Evolutionary conservation across 2,888 invertebrate species (phyloP).

Genomic region (Neelides folsomi): DNA sequence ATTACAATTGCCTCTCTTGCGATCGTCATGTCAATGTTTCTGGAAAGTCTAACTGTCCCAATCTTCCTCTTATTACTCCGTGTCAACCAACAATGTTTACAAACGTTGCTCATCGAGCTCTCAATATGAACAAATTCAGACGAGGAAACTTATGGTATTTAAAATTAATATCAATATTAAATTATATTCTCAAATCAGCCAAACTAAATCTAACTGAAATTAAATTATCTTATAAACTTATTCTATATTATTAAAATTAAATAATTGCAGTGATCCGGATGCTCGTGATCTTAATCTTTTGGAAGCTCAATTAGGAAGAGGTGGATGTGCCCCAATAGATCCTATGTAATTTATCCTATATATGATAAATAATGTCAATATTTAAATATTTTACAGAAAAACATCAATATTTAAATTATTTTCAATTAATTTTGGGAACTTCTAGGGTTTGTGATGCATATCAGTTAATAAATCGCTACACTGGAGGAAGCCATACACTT

Average conservation of each 20-base stretch:
- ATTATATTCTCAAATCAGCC: neutral
- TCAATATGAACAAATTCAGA: constrained; percentile 25
- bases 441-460: constrained; percentile 17
- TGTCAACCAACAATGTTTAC: constrained; percentile 18
- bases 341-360: too few species aligned
- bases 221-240: too few species aligned
- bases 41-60: constrained; percentile 20
- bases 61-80: constrained; percentile 18
- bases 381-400: too few species aligned
- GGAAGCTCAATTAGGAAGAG: constrained; percentile 1
- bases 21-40: constrained; percentile 25
- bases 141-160: neutral
- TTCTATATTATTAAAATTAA: too few species aligned
- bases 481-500: constrained; percentile 62
- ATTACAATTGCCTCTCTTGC: constrained; percentile 29
- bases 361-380: too few species aligned
- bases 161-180: neutral
- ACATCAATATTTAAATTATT: neutral
- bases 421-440: neutral
- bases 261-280: constrained; percentile 9
- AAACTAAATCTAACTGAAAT: neutral
- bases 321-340: neutral
- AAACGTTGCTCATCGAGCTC: constrained; percentile 23
- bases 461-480: constrained; percentile 56
- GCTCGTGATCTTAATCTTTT: constrained; percentile 11